Percentiles rank a stretch among this genome's conserved stretches.
Evolutionary conservation across 1,140 invertebrate genomes (phyloP).

Genomic region (Zaprionus africanus): DNA sequence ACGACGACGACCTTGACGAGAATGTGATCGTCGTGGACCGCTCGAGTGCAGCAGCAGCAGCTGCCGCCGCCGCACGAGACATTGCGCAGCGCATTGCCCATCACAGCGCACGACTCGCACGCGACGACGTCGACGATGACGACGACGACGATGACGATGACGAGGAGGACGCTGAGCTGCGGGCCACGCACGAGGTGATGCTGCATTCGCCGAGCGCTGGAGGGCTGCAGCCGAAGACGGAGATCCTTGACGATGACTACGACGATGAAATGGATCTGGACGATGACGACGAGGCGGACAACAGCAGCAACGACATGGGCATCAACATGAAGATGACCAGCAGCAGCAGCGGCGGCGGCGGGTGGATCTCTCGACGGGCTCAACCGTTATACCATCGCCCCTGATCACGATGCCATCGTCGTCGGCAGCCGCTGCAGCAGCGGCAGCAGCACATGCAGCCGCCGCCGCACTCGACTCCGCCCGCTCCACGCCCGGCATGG

Average conservation of each 20-base stretch:
- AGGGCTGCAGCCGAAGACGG: constrained; percentile 58
- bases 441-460: constrained; percentile 51
- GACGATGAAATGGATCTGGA: constrained; percentile 82
- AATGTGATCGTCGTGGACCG: constrained; percentile 49
- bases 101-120: constrained; percentile 46
- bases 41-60: constrained; percentile 32
- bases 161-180: constrained; percentile 43
- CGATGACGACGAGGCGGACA: constrained; percentile 78
- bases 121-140: constrained; percentile 51
- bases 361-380: constrained; percentile 73
- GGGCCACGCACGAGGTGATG: constrained; percentile 37
- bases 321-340: constrained; percentile 80
- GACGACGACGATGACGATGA: constrained; percentile 60
- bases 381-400: constrained; percentile 73
- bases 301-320: constrained; percentile 79
- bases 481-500: constrained; percentile 58
- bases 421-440: constrained; percentile 56
- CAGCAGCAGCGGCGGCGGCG: constrained; percentile 53
- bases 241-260: constrained; percentile 73
- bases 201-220: constrained; percentile 39
- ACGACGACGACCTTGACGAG: constrained; percentile 43
- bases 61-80: constrained; percentile 40
- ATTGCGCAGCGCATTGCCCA: constrained; percentile 63
- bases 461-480: constrained; percentile 62
- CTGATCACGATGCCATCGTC: constrained; percentile 68